Conservation (phyloP, 2,888 invertebrate species). For the Artemia sinica region DNA sequence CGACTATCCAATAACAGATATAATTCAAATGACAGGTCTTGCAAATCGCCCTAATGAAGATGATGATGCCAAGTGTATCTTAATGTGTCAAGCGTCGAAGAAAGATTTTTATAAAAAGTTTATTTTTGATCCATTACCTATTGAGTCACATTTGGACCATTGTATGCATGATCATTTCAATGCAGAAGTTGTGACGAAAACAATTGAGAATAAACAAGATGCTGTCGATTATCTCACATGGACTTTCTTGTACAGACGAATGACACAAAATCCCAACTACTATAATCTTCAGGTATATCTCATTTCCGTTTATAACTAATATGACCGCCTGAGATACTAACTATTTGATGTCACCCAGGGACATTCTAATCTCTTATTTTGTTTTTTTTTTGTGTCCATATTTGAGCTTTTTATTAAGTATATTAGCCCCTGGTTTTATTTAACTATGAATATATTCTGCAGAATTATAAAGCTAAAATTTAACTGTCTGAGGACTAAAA, state of each 20-base stretch:
- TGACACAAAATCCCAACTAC: conserved; percentile 98
- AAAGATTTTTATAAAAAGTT: conserved; percentile 98
- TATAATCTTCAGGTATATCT: conserved; percentile 66
- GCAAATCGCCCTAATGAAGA: conserved; percentile 85
- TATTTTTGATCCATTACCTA: conserved; percentile 34
- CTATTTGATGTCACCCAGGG: no score
- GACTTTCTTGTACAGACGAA: conserved; percentile 89
- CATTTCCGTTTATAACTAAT: no score
- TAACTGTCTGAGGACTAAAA: no score
- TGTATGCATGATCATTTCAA: conserved; percentile 97
- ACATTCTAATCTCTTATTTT: no score
- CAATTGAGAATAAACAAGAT: conserved; percentile 98
- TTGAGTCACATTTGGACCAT: conserved; percentile 84
- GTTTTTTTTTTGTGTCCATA: no score
- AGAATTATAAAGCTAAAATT: no score
- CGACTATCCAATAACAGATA: conserved; percentile 92
- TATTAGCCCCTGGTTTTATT: no score
- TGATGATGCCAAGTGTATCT: conserved; percentile 79
- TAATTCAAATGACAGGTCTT: conserved; percentile 91
- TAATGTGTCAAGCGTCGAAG: conserved; percentile 92
- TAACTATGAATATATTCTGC: no score
- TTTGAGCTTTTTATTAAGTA: no score
- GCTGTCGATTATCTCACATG: conserved; percentile 98
- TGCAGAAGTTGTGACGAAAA: conserved; percentile 98
- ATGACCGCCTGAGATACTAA: no score